phyloP scores from a whole-genome alignment of 2,113 vertebrate genomes.

The Cephalopterus ornatus region DNA sequence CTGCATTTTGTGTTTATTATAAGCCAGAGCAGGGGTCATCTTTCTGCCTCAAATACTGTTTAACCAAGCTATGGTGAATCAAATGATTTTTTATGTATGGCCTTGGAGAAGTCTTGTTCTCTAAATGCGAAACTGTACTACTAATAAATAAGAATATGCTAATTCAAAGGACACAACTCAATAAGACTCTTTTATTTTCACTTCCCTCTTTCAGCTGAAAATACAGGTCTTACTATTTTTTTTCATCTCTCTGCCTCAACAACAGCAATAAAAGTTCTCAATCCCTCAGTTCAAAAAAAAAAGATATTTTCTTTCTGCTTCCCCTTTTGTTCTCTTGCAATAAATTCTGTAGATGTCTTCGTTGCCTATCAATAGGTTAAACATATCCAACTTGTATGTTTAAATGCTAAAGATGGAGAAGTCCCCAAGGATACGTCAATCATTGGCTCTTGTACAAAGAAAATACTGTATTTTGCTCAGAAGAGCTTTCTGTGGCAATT shows the following conservation, averaged over 20 bases:
- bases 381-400: conserved; percentile 66
- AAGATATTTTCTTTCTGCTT: not conserved
- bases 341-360: conserved; percentile 31
- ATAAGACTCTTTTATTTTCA: not conserved
- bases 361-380: conserved; percentile 61
- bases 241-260: not conserved
- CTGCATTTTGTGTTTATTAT: not conserved
- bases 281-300: not conserved
- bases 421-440: conserved; percentile 77
- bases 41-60: not conserved
- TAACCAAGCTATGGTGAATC: not conserved
- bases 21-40: not conserved
- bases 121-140: not conserved
- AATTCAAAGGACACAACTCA: conserved; percentile 3
- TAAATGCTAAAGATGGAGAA: conserved; percentile 73
- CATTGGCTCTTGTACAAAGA: conserved; percentile 82
- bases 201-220: not conserved
- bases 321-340: conserved; percentile 7
- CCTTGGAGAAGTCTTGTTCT: not conserved
- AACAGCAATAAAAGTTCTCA: not conserved
- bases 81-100: not conserved
- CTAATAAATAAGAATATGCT: not conserved
- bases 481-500: conserved; percentile 83
- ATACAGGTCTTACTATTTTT: not conserved
- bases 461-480: conserved; percentile 81